Conservation (phyloP, 2,113 vertebrate species). For the Platichthys flesus region DNA sequence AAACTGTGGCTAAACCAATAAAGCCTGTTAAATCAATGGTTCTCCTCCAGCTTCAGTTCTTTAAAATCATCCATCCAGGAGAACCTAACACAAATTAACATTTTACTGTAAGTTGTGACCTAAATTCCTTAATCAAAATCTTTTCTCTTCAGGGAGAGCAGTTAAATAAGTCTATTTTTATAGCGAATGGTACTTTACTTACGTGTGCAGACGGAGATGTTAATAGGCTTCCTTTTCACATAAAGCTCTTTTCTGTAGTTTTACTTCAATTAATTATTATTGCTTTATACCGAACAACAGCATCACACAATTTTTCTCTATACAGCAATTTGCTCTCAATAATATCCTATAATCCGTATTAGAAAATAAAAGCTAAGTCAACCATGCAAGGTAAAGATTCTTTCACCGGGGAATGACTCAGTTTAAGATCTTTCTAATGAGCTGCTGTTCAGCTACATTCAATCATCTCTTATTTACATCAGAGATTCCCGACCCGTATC, state of each 20-base stretch:
- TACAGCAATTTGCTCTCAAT: not conserved
- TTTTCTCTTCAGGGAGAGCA: conserved; percentile 1
- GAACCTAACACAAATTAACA: not conserved
- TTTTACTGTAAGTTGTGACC: conserved; percentile 5
- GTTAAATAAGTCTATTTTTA: not conserved
- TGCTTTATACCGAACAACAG: not conserved
- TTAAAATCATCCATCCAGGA: not conserved
- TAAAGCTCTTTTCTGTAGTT: not conserved
- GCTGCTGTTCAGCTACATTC: not conserved
- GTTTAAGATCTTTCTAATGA: not conserved
- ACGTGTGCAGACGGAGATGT: not conserved
- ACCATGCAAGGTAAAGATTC: not conserved
- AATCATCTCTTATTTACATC: not conserved
- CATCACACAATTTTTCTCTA: not conserved
- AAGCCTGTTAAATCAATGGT: not conserved
- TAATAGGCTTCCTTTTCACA: not conserved
- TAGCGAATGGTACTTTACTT: too few relatives aligned
- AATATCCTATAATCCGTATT: not conserved
- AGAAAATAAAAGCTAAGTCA: not conserved
- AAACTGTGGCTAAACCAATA: not conserved
- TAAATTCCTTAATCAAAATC: not conserved
- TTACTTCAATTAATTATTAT: not conserved
- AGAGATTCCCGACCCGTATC: not conserved
- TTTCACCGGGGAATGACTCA: not conserved
- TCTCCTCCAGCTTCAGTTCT: not conserved